These are phyloP conservation scores for Melanogrammus aeglefinus DNA, from an alignment of 2,797 vertebrate species.

Conservation along the genomic window DNA sequence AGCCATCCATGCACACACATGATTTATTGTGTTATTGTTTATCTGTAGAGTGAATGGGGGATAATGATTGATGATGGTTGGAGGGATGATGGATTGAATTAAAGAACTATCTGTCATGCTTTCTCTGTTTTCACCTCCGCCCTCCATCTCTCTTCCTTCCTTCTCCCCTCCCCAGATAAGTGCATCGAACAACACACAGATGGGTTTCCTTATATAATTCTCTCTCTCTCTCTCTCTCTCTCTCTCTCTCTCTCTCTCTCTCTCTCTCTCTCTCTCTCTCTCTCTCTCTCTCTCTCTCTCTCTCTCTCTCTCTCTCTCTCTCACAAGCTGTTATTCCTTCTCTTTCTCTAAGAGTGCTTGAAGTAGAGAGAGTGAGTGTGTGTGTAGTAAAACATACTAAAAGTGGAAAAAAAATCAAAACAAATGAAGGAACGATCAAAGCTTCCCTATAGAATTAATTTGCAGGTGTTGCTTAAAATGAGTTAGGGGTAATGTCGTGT, in stretches of 20 bases:
- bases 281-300: slow-evolving; percentile 1
- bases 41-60: neutral
- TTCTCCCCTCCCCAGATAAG: neutral
- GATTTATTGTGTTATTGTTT: too few relatives aligned
- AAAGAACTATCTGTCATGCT: too few relatives aligned
- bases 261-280: neutral
- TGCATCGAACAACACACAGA: neutral
- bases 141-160: neutral
- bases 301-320: slow-evolving; percentile 2
- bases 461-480: too few relatives aligned
- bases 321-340: too few relatives aligned
- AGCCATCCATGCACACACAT: neutral
- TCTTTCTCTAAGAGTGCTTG: neutral
- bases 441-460: too few relatives aligned
- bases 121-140: too few relatives aligned
- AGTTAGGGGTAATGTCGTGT: too few relatives aligned
- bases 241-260: neutral
- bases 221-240: neutral
- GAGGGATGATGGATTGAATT: neutral
- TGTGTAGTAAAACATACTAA: neutral
- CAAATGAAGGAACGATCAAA: too few relatives aligned
- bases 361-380: neutral
- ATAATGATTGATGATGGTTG: neutral
- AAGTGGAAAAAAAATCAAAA: too few relatives aligned
- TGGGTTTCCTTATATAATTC: neutral